A percentile compares a stretch with the other conserved stretches of the same genome.
phyloP scores from a whole-genome alignment of 2,113 vertebrate genomes.

The Dascyllus trimaculatus region DNA sequence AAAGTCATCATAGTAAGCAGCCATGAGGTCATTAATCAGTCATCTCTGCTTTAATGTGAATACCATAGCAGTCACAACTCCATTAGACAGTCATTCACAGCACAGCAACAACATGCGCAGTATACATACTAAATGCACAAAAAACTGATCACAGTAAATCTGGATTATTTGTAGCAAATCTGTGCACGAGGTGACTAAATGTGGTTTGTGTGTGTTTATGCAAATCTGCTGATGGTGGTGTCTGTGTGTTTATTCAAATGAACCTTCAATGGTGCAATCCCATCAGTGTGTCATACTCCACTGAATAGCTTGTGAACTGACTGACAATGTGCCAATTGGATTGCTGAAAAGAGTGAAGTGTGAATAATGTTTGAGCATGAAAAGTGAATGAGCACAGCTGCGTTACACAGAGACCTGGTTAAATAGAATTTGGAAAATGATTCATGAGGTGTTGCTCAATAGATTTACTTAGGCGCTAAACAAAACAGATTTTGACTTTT shows the following conservation, averaged over 20 bases:
- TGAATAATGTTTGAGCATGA: constrained; percentile 39
- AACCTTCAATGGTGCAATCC: constrained; percentile 42
- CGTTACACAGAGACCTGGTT: constrained; percentile 51
- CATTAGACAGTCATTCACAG: constrained; percentile 62
- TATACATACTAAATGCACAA: constrained; percentile 6
- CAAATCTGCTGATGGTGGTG: constrained; percentile 51
- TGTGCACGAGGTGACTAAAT: constrained; percentile 31
- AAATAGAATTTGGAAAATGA: constrained; percentile 43
- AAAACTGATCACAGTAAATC: constrained; percentile 26
- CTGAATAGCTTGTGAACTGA: constrained; percentile 54
- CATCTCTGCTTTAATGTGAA: constrained; percentile 49
- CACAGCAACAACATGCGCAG: constrained; percentile 71
- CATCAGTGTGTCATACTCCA: constrained; percentile 49
- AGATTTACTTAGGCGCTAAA: constrained; percentile 21
- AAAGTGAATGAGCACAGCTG: constrained; percentile 50
- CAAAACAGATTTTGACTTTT: constrained; percentile 22
- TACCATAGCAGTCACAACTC: constrained; percentile 33
- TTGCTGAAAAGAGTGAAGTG: constrained; percentile 49
- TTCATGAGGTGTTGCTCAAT: constrained; percentile 24
- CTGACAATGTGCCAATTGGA: constrained; percentile 63
- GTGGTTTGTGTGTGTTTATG: constrained; percentile 57
- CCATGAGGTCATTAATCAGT: constrained; percentile 28
- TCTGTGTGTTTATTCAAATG: constrained; percentile 71
- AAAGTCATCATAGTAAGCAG: constrained; percentile 24
- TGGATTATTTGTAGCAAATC: constrained; percentile 44